These are phyloP conservation scores for Apistogramma diplotaenia DNA, from an alignment of 2,113 vertebrate species.

Conservation along the genomic window DNA sequence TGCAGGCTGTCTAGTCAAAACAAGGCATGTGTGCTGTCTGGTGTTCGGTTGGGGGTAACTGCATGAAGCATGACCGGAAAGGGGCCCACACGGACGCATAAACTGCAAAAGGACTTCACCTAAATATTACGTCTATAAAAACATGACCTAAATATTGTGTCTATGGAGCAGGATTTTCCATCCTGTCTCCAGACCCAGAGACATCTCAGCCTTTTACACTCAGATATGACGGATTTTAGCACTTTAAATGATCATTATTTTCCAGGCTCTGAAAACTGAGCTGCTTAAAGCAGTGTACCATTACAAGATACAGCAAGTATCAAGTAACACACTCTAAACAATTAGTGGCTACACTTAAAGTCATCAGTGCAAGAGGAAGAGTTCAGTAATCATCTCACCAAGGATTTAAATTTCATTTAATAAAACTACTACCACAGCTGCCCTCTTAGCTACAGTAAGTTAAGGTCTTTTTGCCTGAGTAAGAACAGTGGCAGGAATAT, in stretches of 20 bases:
- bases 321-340: constrained; percentile 1
- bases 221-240: constrained; percentile 46
- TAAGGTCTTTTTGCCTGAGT: not conserved
- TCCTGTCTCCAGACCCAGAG: constrained; percentile 48
- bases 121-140: constrained; percentile 74
- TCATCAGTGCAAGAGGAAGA: not conserved
- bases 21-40: constrained; percentile 55
- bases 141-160: constrained; percentile 70
- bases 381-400: not conserved
- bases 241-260: constrained; percentile 48
- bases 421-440: not conserved
- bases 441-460: not conserved
- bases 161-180: constrained; percentile 51
- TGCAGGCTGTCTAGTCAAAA: constrained; percentile 69
- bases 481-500: not conserved
- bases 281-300: not conserved
- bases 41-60: constrained; percentile 33
- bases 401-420: not conserved
- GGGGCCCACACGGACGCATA: constrained; percentile 43
- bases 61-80: constrained; percentile 57
- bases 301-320: constrained; percentile 7
- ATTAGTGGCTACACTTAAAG: not conserved
- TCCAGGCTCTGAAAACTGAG: constrained; percentile 21
- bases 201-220: constrained; percentile 31
- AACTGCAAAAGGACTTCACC: constrained; percentile 46